phyloP scores from a whole-genome alignment of 2,888 invertebrate species.

The Parthenolecanium corni region DNA sequence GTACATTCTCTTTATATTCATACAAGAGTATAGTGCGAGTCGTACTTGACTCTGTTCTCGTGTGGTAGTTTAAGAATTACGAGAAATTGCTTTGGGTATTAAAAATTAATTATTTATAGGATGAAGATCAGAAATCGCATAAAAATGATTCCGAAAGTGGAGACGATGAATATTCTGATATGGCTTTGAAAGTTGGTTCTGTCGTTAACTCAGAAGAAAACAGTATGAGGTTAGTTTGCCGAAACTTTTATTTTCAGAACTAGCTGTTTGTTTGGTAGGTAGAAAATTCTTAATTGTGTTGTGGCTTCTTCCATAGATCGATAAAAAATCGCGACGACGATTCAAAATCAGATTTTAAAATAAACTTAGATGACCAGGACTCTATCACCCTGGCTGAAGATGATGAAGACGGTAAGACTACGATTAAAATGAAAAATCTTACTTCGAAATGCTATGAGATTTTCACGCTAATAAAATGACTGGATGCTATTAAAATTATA shows the following conservation, averaged over 20 bases:
- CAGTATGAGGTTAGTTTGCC: not conserved
- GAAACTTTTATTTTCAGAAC: not conserved
- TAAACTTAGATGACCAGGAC: conserved; percentile 21
- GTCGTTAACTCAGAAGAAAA: conserved; percentile 27
- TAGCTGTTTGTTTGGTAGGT: not conserved
- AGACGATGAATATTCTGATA: conserved; percentile 29
- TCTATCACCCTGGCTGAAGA: conserved; percentile 8
- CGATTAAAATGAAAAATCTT: not conserved
- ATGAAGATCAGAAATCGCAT: conserved; percentile 29
- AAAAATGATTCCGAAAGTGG: conserved; percentile 29
- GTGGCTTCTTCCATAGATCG: not conserved
- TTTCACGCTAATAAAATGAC: too few species aligned
- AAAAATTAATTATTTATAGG: too few species aligned
- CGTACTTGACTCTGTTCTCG: too few species aligned
- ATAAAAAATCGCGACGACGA: conserved; percentile 6
- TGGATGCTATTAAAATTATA: too few species aligned
- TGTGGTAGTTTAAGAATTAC: too few species aligned
- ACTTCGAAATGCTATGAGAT: too few species aligned
- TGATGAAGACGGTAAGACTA: conserved; percentile 5
- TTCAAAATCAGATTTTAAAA: conserved; percentile 15
- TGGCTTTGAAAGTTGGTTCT: conserved; percentile 28
- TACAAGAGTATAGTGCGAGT: too few species aligned
- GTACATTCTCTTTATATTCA: too few species aligned
- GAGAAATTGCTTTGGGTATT: too few species aligned
- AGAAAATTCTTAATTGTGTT: not conserved